Evolutionary conservation across 2,797 vertebrate genomes (phyloP).

Genomic region (Heliangelus exortis): DNA sequence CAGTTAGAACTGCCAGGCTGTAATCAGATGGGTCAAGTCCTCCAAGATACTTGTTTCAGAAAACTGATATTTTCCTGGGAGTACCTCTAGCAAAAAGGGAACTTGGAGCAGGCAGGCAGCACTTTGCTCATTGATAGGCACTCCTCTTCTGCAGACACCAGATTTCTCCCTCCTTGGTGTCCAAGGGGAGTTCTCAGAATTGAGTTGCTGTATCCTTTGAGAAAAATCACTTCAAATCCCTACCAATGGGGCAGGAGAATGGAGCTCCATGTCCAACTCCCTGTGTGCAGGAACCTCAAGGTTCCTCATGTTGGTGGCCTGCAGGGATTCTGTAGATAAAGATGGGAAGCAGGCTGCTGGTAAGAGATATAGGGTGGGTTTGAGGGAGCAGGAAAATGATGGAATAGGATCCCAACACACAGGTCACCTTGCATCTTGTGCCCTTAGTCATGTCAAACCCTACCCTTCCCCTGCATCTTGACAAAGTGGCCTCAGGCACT

Average conservation of each 20-base stretch:
- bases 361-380: no score
- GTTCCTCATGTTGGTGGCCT: rapidly evolving
- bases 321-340: background rate
- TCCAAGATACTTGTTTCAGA: background rate
- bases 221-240: background rate
- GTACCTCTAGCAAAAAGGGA: background rate
- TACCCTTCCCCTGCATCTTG: background rate
- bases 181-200: background rate
- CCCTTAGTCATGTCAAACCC: background rate
- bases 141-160: background rate
- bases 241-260: background rate
- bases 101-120: background rate
- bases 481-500: background rate
- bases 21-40: background rate
- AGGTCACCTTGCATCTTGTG: no score
- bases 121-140: background rate
- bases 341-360: background rate
- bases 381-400: no score
- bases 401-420: no score
- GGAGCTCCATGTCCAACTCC: background rate
- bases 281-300: background rate
- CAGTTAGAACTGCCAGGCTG: background rate
- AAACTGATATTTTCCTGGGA: background rate
- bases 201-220: background rate
- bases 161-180: background rate